Conservation (phyloP, 2,888 invertebrate species). For the Nemapogon koenigi region DNA sequence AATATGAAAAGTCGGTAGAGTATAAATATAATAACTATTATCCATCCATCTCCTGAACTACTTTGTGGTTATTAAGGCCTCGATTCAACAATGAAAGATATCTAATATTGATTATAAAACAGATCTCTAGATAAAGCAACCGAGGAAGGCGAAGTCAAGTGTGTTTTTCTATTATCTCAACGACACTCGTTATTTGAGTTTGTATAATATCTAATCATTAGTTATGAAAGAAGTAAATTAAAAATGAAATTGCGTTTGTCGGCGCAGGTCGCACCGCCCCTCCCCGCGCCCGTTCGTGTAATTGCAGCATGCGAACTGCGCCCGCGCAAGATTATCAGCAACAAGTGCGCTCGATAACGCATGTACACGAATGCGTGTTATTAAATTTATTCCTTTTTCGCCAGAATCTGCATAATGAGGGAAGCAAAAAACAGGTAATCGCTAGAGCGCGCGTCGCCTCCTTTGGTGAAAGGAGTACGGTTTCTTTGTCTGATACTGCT, state of each 20-base stretch:
- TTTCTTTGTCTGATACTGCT: constrained; percentile 4
- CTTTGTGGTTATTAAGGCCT: no score
- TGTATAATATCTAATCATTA: constrained; percentile 8
- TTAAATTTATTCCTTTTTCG: constrained; percentile 64
- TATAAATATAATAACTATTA: no score
- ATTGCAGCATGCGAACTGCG: constrained; percentile 38
- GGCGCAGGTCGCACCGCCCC: neutral
- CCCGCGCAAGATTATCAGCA: constrained; percentile 60
- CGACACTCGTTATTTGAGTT: constrained; percentile 6
- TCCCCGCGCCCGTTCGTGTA: constrained; percentile 21
- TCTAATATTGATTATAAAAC: no score
- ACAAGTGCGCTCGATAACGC: constrained; percentile 63
- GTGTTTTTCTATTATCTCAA: constrained; percentile 8
- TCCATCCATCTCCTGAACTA: no score
- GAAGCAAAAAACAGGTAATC: constrained; percentile 55
- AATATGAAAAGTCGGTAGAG: no score
- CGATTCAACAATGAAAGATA: no score
- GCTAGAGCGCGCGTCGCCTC: constrained; percentile 53
- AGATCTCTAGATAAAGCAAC: no score
- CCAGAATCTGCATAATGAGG: constrained; percentile 63
- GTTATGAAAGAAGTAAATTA: constrained; percentile 8
- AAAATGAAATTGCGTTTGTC: constrained; percentile 7
- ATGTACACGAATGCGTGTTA: constrained; percentile 61
- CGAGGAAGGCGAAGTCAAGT: no score
- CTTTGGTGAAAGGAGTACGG: constrained; percentile 44